Evolutionary conservation across 2,797 vertebrate species (phyloP).

Genomic region (Rhabdomys pumilio): DNA sequence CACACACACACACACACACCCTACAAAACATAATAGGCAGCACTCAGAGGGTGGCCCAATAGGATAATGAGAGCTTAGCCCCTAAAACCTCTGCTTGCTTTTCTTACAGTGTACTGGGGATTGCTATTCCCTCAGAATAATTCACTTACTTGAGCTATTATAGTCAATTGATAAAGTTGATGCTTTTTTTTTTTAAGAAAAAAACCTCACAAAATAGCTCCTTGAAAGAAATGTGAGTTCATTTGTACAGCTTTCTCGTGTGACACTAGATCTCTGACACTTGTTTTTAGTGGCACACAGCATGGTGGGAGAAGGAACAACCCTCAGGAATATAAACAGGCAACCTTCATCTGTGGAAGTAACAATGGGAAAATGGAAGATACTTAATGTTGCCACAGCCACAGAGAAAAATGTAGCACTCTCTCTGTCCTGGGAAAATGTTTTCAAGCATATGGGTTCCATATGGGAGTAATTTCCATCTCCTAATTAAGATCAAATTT

Average conservation of each 20-base stretch:
- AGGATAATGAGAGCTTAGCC: not conserved
- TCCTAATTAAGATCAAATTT: constrained; percentile 88
- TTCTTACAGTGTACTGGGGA: constrained; percentile 35
- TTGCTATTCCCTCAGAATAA: constrained; percentile 70
- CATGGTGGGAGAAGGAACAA: constrained; percentile 57
- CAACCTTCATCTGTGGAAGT: constrained; percentile 59
- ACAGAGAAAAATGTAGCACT: not conserved
- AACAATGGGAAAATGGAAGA: constrained; percentile 29
- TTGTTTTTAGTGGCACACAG: constrained; percentile 60
- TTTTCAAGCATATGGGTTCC: constrained; percentile 70
- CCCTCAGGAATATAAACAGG: constrained; percentile 60
- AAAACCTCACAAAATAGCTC: constrained; percentile 66
- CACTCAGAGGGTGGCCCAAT: not conserved
- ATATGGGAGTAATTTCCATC: constrained; percentile 84
- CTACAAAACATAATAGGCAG: not conserved
- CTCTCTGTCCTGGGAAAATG: constrained; percentile 63
- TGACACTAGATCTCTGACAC: constrained; percentile 66
- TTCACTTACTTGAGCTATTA: constrained; percentile 71
- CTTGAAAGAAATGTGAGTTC: constrained; percentile 71
- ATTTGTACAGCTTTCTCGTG: constrained; percentile 65
- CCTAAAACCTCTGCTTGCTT: not conserved
- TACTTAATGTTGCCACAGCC: constrained; percentile 17
- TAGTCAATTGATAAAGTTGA: constrained; percentile 20
- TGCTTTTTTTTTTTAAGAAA: not conserved
- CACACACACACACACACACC: not conserved